phyloP scores from a whole-genome alignment of 2,113 vertebrate species.

The Limnothrissa miodon region DNA sequence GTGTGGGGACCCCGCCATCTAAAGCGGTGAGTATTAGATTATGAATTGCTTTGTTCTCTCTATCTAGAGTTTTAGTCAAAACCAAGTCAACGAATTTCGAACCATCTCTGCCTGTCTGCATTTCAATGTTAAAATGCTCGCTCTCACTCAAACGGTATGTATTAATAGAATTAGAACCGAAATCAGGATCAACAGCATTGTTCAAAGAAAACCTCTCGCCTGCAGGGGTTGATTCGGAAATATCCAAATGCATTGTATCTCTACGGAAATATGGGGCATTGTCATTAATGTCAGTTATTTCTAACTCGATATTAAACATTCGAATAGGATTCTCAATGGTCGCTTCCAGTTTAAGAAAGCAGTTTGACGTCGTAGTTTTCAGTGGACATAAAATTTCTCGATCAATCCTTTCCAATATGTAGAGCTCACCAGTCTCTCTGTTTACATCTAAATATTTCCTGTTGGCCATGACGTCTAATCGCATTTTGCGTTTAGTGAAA shows the following conservation, averaged over 20 bases:
- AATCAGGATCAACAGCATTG: slow-evolving; percentile 40
- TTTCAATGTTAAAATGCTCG: slow-evolving; percentile 43
- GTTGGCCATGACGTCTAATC: slow-evolving; percentile 29
- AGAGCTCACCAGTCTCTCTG: slow-evolving; percentile 63
- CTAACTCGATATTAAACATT: slow-evolving; percentile 53
- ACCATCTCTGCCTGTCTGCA: slow-evolving; percentile 45
- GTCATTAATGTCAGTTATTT: slow-evolving; percentile 41
- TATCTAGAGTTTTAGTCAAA: slow-evolving; percentile 35
- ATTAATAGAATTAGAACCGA: slow-evolving; percentile 32
- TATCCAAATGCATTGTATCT: slow-evolving; percentile 56
- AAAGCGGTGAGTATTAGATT: slow-evolving; percentile 50
- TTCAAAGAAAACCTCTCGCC: slow-evolving; percentile 38
- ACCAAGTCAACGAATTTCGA: slow-evolving; percentile 49
- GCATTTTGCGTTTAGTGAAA: slow-evolving; percentile 46
- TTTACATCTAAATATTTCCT: slow-evolving; percentile 66
- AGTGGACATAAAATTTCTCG: slow-evolving; percentile 42
- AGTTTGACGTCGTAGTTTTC: slow-evolving; percentile 31
- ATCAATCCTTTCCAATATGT: slow-evolving; percentile 58
- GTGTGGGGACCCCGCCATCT: slow-evolving; percentile 43
- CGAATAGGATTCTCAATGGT: slow-evolving; percentile 57
- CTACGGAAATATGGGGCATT: slow-evolving; percentile 40
- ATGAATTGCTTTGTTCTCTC: slow-evolving; percentile 38
- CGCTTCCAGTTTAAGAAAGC: slow-evolving; percentile 59
- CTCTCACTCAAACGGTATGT: slow-evolving; percentile 38
- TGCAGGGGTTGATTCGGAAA: slow-evolving; percentile 26